Evolutionary conservation across 2,797 vertebrate genomes (phyloP), one percentile per base, ranked within the genome.

Genomic region (Anas flavirostris): DNA sequence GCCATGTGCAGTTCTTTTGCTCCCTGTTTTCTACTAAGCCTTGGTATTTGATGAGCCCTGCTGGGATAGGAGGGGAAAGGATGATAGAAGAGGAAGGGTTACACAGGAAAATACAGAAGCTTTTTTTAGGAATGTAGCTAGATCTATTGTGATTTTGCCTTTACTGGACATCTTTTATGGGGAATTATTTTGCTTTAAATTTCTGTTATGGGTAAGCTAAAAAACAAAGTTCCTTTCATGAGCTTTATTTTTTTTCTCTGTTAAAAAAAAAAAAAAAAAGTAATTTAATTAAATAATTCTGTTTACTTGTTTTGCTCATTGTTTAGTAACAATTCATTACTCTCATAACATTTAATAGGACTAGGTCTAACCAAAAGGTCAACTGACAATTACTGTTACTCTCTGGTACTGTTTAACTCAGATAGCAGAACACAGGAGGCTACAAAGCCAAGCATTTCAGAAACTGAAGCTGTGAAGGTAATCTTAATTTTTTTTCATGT

Each of bases 311-410:
- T 87, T 95, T 83, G 10, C 22, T 88, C 18, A 26, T 89, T 85
- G 60, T 75, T 97, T 91, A 81, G 66, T 96, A 86, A 15, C 43
- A 92, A 92, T 73, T 93, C 62, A 93, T 93, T 94, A 82, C 43
- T 75, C n/a, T 92, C 19, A 26, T 76, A 94, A 66, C 19, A 69
- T 88, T 92, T 91, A 83, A 75, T 85, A 89, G 11, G n/a, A 55
- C 26, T 58, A 41, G 13, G 13, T 86, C 58, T 94, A 93, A 95
- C 89, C 79, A 77, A 91, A 93, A 95, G 62, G 73, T 94, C 94
- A 93, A 19, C 52, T 88, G 87, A 78, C 85, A 97, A 76, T 86
- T 92, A 52, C 23, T 91, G 46, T 92, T 86, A 79, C 26, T 91
- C 9, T 78, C 60, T 86, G 39, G 6, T 86, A 37, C 44, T 79